Conservation (phyloP, 2,888 invertebrate genomes). For the Lycophotia porphyrea region DNA sequence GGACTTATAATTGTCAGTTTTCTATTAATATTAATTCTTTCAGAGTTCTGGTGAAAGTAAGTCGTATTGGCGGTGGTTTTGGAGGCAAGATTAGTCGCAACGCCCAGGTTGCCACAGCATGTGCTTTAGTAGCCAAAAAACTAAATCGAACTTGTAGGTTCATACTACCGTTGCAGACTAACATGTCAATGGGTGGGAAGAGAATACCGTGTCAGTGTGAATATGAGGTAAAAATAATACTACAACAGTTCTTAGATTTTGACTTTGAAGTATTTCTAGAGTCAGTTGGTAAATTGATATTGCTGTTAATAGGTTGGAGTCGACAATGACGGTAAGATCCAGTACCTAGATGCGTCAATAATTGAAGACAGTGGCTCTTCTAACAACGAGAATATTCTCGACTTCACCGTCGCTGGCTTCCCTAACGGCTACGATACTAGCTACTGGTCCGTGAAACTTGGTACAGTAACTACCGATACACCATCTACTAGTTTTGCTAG, state of each 20-base stretch:
- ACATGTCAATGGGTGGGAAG: conserved; percentile 90
- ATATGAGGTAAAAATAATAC: conserved; percentile 10
- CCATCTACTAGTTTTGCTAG: conserved; percentile 92
- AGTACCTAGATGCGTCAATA: conserved; percentile 89
- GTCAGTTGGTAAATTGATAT: not conserved
- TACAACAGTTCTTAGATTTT: not conserved
- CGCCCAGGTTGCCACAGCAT: conserved; percentile 89
- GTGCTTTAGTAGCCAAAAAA: conserved; percentile 91
- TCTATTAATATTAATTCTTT: conserved; percentile 2
- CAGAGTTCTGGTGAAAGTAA: not conserved
- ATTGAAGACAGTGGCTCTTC: conserved; percentile 87
- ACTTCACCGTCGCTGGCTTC: not conserved
- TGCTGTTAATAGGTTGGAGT: conserved; percentile 78
- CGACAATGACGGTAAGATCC: conserved; percentile 91
- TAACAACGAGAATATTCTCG: conserved; percentile 83
- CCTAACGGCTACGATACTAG: conserved; percentile 2
- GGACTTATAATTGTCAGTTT: not conserved
- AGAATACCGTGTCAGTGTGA: conserved; percentile 86
- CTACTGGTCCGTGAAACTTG: conserved; percentile 63
- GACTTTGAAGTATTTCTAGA: not conserved
- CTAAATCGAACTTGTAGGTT: conserved; percentile 91
- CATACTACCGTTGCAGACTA: conserved; percentile 91
- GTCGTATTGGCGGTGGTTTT: conserved; percentile 4
- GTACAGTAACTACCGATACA: conserved; percentile 90
- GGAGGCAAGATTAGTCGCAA: conserved; percentile 81